A percentile compares a stretch with the other conserved stretches of the same genome.
Conservation (phyloP, 1,140 invertebrate species). For the Nixonia krombeini region DNA sequence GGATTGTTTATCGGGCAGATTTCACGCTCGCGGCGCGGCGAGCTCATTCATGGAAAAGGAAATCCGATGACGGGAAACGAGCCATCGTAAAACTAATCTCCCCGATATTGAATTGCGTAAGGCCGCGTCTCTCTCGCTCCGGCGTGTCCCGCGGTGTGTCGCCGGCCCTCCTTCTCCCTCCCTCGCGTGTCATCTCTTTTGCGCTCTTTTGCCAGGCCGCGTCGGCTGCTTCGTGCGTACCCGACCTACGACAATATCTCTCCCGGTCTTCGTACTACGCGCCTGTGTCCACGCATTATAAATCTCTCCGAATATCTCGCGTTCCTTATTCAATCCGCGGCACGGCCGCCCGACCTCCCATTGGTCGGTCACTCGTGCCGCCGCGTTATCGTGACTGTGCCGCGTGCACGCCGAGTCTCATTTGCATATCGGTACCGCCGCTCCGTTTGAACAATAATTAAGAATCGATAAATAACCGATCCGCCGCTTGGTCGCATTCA, state of each 20-base stretch:
- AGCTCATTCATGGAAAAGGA: neutral
- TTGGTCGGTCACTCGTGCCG: neutral
- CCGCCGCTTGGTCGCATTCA: too few species aligned
- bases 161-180: constrained; percentile 6
- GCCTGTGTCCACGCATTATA: constrained; percentile 1
- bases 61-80: neutral
- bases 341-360: neutral
- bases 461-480: neutral
- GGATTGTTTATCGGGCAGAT: neutral
- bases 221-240: too few species aligned
- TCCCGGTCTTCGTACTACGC: neutral
- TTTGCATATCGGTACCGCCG: too few species aligned
- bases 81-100: constrained; percentile 1
- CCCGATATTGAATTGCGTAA: constrained; percentile 36
- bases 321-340: constrained; percentile 5
- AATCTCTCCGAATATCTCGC: constrained; percentile 5
- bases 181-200: neutral
- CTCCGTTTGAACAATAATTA: neutral
- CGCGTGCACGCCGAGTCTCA: too few species aligned
- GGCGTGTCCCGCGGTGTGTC: constrained; percentile 26
- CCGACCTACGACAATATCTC: constrained; percentile 4
- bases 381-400: too few species aligned
- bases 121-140: constrained; percentile 42
- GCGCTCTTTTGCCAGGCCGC: constrained; percentile 1
- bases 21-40: neutral